Evolutionary conservation across 35 echinoderm and acorn worm species (phyloP).

Genomic region (Ophiothrix spiculata): DNA sequence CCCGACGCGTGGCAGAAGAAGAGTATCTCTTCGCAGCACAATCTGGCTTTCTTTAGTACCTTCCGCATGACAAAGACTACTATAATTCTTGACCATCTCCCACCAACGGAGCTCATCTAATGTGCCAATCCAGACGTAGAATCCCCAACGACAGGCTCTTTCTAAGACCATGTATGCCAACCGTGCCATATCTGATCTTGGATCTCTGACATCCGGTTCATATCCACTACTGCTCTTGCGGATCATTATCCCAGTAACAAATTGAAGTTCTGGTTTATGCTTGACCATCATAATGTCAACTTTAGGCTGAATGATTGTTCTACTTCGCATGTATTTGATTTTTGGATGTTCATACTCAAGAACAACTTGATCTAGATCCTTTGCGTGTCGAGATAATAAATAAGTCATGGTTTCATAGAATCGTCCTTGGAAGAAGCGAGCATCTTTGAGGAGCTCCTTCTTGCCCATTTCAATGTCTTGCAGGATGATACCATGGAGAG

Average conservation of each 20-base stretch:
- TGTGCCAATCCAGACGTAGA: constrained; percentile 83
- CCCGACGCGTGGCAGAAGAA: constrained; percentile 71
- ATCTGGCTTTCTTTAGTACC: constrained; percentile 73
- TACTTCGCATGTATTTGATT: constrained; percentile 71
- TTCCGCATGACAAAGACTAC: constrained; percentile 54
- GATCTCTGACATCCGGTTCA: constrained; percentile 65
- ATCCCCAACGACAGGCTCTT: constrained; percentile 71
- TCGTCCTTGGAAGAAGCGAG: constrained; percentile 79
- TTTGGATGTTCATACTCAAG: constrained; percentile 77
- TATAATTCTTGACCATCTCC: constrained; percentile 65
- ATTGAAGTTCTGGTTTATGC: constrained; percentile 59
- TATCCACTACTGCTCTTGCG: constrained; percentile 68
- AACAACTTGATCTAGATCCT: constrained; percentile 81
- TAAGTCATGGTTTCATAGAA: constrained; percentile 90
- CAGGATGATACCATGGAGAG: constrained; percentile 83
- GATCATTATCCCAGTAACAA: constrained; percentile 64
- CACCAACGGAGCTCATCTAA: constrained; percentile 73
- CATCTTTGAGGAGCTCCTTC: constrained; percentile 84
- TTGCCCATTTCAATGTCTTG: constrained; percentile 95
- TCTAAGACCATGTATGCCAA: constrained; percentile 80
- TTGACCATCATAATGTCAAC: constrained; percentile 78
- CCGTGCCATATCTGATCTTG: constrained; percentile 82
- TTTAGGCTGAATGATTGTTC: constrained; percentile 75
- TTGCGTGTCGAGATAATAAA: constrained; percentile 76
- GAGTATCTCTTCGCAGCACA: constrained; percentile 65